These are phyloP conservation scores for Danio aesculapii DNA, from an alignment of 2,797 vertebrate genomes.

Conservation along the genomic window DNA sequence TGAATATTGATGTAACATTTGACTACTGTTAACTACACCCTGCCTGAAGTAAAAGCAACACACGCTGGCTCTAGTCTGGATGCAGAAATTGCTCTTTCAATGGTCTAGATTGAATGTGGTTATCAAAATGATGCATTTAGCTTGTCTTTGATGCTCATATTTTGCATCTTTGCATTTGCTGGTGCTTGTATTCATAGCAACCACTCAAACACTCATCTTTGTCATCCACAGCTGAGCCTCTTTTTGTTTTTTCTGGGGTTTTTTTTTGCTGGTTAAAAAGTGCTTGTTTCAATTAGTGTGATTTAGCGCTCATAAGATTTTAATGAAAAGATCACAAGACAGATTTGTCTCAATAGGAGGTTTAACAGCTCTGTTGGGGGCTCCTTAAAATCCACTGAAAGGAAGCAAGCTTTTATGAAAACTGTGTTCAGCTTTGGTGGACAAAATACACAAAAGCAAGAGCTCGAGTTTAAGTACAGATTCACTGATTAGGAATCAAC, in stretches of 20 bases:
- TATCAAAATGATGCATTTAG: neutral
- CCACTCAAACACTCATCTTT: neutral
- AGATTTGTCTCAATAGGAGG: conserved; percentile 14
- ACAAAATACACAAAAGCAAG: conserved; percentile 57
- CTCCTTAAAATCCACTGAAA: conserved; percentile 50
- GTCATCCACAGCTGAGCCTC: neutral
- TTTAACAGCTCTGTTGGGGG: conserved; percentile 14
- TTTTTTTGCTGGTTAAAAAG: neutral
- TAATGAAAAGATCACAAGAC: conserved; percentile 28
- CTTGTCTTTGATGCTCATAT: neutral
- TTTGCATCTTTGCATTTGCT: neutral
- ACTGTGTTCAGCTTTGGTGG: conserved; percentile 55
- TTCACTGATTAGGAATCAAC: no score
- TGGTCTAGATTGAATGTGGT: neutral
- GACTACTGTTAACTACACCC: conserved; percentile 18
- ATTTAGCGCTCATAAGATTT: conserved; percentile 8
- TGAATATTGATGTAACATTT: conserved; percentile 48
- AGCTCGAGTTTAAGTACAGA: no score
- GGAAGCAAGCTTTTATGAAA: conserved; percentile 39
- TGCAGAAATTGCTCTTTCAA: neutral
- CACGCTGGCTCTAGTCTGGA: neutral
- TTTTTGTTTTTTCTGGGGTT: neutral
- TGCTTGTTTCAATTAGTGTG: neutral
- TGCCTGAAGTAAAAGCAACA: conserved; percentile 18
- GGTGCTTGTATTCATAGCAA: neutral